These are phyloP conservation scores for Centropus unirufus DNA, from an alignment of 2,113 vertebrate species.

Conservation along the genomic window DNA sequence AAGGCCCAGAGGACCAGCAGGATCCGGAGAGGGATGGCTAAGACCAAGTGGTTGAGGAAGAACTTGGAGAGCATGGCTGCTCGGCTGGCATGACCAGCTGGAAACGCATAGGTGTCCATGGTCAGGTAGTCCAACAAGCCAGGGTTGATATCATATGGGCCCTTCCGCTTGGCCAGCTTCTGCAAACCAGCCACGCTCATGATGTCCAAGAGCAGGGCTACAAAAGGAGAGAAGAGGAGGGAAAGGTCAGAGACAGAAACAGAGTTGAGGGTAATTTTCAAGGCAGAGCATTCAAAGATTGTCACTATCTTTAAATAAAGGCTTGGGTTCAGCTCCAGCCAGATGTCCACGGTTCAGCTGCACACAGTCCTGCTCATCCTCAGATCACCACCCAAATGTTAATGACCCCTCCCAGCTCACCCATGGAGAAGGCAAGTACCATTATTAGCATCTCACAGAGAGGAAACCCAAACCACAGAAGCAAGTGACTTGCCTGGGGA, in stretches of 20 bases:
- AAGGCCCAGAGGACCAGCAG: constrained; percentile 94
- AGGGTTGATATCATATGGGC: constrained; percentile 88
- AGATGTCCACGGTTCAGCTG: fast-evolving
- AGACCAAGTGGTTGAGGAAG: constrained; percentile 93
- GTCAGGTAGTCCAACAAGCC: constrained; percentile 89
- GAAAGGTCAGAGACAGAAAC: neutral
- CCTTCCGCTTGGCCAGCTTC: constrained; percentile 89
- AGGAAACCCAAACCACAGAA: neutral
- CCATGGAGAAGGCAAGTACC: neutral
- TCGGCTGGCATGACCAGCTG: constrained; percentile 90
- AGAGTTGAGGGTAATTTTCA: neutral
- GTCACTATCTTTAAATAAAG: neutral
- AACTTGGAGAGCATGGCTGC: constrained; percentile 96
- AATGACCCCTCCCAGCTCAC: neutral
- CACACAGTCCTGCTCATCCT: neutral
- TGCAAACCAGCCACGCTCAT: constrained; percentile 90
- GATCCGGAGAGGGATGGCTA: constrained; percentile 91
- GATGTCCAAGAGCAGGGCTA: constrained; percentile 91
- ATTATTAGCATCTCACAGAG: neutral
- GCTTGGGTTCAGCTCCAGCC: neutral
- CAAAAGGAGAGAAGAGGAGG: neutral
- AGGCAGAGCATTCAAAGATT: neutral
- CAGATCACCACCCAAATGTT: neutral
- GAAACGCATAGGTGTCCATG: constrained; percentile 95
- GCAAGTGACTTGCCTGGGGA: fast-evolving